Evolutionary conservation across 2,113 vertebrate genomes (phyloP).

Genomic region (Hymenochirus boettgeri): DNA sequence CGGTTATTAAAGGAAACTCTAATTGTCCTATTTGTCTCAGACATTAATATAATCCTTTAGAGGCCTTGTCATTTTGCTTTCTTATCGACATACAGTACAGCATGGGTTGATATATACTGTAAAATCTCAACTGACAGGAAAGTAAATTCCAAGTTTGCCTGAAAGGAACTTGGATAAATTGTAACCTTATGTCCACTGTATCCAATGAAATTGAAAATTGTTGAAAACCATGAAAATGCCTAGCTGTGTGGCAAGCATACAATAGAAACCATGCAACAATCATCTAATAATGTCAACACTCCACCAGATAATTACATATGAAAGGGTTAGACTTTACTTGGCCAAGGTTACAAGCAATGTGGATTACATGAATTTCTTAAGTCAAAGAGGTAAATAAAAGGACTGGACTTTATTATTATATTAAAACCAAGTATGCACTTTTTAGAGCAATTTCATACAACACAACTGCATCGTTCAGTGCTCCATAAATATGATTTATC

Average conservation of each 20-base stretch:
- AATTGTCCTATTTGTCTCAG: conserved; percentile 29
- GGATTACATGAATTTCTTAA: background rate
- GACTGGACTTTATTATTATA: background rate
- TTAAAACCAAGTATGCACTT: background rate
- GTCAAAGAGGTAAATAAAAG: background rate
- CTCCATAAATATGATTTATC: conserved; percentile 45
- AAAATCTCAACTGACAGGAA: conserved; percentile 30
- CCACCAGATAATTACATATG: background rate
- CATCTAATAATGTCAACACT: conserved; percentile 5
- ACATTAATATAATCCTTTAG: conserved; percentile 11
- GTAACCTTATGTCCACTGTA: conserved; percentile 32
- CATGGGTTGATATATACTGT: conserved; percentile 9
- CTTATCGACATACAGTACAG: conserved; percentile 1
- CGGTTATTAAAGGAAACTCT: conserved; percentile 28
- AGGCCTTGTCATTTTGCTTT: conserved; percentile 9
- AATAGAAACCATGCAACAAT: conserved; percentile 2
- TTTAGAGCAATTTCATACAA: conserved; percentile 35
- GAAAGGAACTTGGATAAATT: conserved; percentile 39
- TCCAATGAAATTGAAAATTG: conserved; percentile 27
- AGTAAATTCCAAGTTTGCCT: conserved; percentile 35
- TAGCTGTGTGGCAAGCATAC: conserved; percentile 11
- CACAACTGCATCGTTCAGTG: conserved; percentile 40
- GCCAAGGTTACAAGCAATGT: background rate
- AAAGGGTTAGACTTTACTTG: background rate
- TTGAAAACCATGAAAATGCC: conserved; percentile 8